phyloP scores from a whole-genome alignment of 1,140 invertebrate species.

The Whitmania pigra region DNA sequence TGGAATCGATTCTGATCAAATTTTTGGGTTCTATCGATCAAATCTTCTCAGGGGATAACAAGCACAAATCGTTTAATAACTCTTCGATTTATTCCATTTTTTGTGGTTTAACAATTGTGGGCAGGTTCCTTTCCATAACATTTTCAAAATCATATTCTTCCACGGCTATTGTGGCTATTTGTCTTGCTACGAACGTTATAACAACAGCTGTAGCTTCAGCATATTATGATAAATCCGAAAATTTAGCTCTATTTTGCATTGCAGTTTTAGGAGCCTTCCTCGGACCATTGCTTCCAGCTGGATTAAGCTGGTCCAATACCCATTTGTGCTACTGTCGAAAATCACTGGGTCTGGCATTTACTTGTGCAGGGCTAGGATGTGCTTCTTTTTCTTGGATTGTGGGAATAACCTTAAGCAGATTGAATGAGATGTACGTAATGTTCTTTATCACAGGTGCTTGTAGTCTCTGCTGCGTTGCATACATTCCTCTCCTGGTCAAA shows the following conservation, averaged over 20 bases:
- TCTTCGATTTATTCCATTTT: constrained; percentile 3
- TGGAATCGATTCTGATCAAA: constrained; percentile 4
- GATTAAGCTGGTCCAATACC: not conserved
- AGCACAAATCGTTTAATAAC: not conserved
- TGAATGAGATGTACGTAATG: not conserved
- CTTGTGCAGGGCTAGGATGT: not conserved
- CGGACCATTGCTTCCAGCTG: not conserved
- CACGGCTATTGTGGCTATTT: not conserved
- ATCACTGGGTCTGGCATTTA: not conserved
- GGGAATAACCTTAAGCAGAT: not conserved
- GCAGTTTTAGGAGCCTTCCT: not conserved
- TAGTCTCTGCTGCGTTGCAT: not conserved
- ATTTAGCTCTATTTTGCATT: not conserved
- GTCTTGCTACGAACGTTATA: not conserved
- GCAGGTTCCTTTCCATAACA: constrained; percentile 2
- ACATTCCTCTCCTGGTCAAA: constrained; percentile 4
- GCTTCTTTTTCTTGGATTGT: constrained; percentile 3
- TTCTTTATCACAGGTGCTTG: constrained; percentile 8
- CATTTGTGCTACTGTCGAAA: not conserved
- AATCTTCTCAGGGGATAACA: not conserved
- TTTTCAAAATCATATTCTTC: not conserved
- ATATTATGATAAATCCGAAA: constrained; percentile 10
- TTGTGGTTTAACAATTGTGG: not conserved
- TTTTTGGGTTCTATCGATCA: not conserved
- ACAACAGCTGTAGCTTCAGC: not conserved